Base-by-base conservation (phyloP, 2,797 vertebrate species). In the Pagetopsis macropterus region DNA sequence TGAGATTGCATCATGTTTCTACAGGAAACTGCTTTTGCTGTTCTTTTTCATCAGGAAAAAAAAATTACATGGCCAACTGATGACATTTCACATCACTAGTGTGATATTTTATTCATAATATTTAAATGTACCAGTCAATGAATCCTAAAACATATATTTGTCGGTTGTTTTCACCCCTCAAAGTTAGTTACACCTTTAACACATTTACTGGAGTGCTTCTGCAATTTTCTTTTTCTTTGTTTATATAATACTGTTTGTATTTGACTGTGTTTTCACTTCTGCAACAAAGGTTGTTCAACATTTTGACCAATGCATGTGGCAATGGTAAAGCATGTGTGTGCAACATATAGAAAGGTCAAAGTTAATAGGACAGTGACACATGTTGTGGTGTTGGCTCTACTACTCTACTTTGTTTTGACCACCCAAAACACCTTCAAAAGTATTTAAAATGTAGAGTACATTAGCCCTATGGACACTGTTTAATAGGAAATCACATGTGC, bases 1-100 rank as follows among this genome's bases (percentile, higher is more conserved):
- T 64, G 33, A 49, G 43, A 81, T 80, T 91, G 79, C 85, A 87
- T 70, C 70, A 90, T 46, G 51, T 46, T 56, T 56, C 5, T 21
- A 86, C 87, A 88, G 88, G 93, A 93, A 93, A 81, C 74, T 70
- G 65, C 33, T 84, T 86, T 63, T 59, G 81, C 60, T 77, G 21
- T 65, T 88, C 9, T 48, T 70, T 58, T 72, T 65, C 27, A 65
- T 72, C 37, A 73, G 19, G 79, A 17, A 61, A 60, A 65, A 68
- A 19, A 65, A 41, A 6, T 37, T 9, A 73, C 15, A 67, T 46
- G 19, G 16, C 19, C 16, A 40, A 60, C 27, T 15, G 6, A 1
- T 21, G 9, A 45, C 6, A 57, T 41, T 60, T 41, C 10, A 45
- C 7, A 9, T 0, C 1, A 16, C 3, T n/a, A 13, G 1, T 27